phyloP scores from a whole-genome alignment of 2,797 vertebrate genomes.

The Enteromius mattozi region DNA sequence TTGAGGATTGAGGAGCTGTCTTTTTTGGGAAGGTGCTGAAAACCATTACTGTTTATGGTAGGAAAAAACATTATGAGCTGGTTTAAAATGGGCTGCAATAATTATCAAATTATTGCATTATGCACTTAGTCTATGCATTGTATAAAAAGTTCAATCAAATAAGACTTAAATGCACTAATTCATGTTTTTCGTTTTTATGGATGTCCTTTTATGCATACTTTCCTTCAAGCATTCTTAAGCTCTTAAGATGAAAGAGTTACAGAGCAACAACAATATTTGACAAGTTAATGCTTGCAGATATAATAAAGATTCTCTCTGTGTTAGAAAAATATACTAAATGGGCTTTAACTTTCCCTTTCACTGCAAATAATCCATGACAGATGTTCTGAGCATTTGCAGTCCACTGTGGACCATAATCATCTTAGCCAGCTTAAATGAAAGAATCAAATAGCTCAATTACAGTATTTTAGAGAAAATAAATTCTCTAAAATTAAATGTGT shows the following conservation, averaged over 20 bases:
- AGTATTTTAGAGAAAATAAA: conserved; percentile 55
- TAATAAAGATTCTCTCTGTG: conserved; percentile 12
- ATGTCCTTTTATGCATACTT: neutral
- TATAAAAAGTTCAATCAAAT: neutral
- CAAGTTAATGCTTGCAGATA: conserved; percentile 18
- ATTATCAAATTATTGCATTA: neutral
- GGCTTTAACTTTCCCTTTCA: conserved; percentile 36
- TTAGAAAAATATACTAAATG: conserved; percentile 30
- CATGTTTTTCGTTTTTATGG: neutral
- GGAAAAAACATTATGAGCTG: neutral
- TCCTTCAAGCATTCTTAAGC: neutral
- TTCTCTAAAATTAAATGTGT: conserved; percentile 58
- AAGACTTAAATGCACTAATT: neutral
- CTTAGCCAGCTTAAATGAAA: conserved; percentile 64
- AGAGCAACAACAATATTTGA: conserved; percentile 14
- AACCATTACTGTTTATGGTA: conserved; percentile 21
- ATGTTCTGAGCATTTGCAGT: conserved; percentile 58
- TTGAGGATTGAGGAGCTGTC: conserved; percentile 55
- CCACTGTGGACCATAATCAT: conserved; percentile 61
- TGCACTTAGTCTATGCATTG: neutral
- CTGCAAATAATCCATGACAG: conserved; percentile 59
- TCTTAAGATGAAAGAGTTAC: neutral
- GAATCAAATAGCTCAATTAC: conserved; percentile 58
- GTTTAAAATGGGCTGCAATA: neutral
- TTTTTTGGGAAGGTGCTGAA: conserved; percentile 69